A percentile compares a stretch with the other conserved stretches of the same genome.
Conservation (phyloP, 1,140 invertebrate species). For the Oryzaephilus surinamensis region DNA sequence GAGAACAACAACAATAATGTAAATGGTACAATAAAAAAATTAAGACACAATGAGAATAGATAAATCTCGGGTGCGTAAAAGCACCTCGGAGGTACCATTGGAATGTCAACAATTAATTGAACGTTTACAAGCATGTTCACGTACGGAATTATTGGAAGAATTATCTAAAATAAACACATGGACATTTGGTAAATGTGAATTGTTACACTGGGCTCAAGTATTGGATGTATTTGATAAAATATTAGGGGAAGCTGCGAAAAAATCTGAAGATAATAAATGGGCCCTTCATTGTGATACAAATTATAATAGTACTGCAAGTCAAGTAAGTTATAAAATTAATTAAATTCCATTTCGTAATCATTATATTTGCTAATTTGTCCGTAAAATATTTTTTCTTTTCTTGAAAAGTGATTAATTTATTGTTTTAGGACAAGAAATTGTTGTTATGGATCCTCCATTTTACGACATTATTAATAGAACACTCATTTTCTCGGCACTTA, state of each 20-base stretch:
- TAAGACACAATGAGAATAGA: constrained; percentile 71
- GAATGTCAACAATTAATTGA: constrained; percentile 77
- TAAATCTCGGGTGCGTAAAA: constrained; percentile 73
- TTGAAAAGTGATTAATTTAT: constrained; percentile 11
- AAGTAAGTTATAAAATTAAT: constrained; percentile 5
- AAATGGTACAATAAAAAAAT: constrained; percentile 5
- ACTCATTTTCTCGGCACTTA: constrained; percentile 80
- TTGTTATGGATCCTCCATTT: constrained; percentile 72
- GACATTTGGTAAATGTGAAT: constrained; percentile 85
- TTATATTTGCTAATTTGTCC: too few species aligned
- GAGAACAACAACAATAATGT: constrained; percentile 1
- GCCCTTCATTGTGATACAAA: constrained; percentile 67
- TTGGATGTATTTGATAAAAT: constrained; percentile 76
- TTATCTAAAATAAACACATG: constrained; percentile 69
- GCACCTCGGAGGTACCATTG: constrained; percentile 76
- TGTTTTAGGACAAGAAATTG: constrained; percentile 58
- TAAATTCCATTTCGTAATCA: background rate
- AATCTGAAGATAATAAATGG: constrained; percentile 59
- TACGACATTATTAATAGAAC: constrained; percentile 79
- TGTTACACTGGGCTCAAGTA: constrained; percentile 85
- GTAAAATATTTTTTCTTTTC: too few species aligned
- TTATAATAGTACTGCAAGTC: constrained; percentile 32
- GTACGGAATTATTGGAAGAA: constrained; percentile 60
- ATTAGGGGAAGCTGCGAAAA: constrained; percentile 61
- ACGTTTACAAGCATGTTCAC: constrained; percentile 58